Evolutionary conservation across 2,797 vertebrate species (phyloP).

Genomic region (Mastacembelus armatus): DNA sequence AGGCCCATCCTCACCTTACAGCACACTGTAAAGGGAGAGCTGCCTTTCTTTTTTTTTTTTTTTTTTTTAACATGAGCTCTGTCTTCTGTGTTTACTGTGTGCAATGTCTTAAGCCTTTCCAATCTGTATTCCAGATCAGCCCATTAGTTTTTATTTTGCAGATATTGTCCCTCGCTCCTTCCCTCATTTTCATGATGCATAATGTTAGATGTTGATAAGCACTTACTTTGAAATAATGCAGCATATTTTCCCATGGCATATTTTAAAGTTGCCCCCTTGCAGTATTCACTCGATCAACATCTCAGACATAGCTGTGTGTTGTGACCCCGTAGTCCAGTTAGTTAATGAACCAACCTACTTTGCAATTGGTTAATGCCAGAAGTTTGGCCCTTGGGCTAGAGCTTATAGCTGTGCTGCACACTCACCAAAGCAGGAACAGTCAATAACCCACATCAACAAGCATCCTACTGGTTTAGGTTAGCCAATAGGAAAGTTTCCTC

Average conservation of each 20-base stretch:
- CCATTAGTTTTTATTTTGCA: neutral
- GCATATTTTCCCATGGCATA: neutral
- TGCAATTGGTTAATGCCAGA: slow-evolving; percentile 46
- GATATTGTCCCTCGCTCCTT: neutral
- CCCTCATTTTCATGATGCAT: neutral
- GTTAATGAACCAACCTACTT: slow-evolving; percentile 61
- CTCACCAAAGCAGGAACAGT: slow-evolving; percentile 38
- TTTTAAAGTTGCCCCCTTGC: neutral
- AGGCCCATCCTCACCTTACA: slow-evolving; percentile 23
- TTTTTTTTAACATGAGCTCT: slow-evolving; percentile 12
- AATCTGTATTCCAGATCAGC: neutral
- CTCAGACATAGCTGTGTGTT: slow-evolving; percentile 31
- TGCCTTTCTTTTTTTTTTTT: too few species aligned
- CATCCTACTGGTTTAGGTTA: slow-evolving; percentile 21
- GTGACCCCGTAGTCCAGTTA: slow-evolving; percentile 29
- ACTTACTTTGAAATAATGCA: neutral
- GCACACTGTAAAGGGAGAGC: slow-evolving; percentile 16
- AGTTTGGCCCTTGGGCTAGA: slow-evolving; percentile 36
- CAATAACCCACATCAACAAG: slow-evolving; percentile 34
- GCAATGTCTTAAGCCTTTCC: too few species aligned
- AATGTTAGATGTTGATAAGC: neutral
- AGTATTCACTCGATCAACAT: slow-evolving; percentile 34
- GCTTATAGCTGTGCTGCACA: slow-evolving; percentile 26
- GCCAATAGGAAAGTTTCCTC: neutral
- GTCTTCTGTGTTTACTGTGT: neutral